Base-by-base conservation (phyloP, 2,113 vertebrate genomes). In the Malurus cyaneus region DNA sequence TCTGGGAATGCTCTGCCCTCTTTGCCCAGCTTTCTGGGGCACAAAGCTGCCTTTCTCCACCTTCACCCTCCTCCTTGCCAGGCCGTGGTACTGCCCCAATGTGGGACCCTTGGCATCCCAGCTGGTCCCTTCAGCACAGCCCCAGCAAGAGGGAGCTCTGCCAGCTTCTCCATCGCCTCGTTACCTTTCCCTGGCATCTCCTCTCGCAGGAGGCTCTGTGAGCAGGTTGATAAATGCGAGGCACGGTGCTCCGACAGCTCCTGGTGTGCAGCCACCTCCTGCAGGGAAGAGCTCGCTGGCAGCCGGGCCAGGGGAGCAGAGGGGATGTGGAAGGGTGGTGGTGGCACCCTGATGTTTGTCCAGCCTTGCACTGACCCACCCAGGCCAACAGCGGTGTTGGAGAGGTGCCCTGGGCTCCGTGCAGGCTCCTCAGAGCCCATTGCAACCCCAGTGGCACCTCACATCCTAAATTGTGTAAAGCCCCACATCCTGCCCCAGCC, bases 101-200 rank as follows among this genome's bases (percentile, higher is more conserved):
- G 1, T 0, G 1, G 14, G n/a, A 47, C 28, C n/a, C 60, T 49
- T 4, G 0, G 25, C 7, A 9, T n/a, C 61, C 36, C 67, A 54
- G 34, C 6, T 5, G 21, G 9, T 71, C 44, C 74, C 34, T 79
- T 28, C 0, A 0, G 59, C 8, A 1, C 11, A 10, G 19, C 4
- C 59, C 31, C 1, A 0, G 66, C 32, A 23, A 5, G 26, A 70
- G 60, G 66, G 83, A 76, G 36, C 66, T 41, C 47, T 71, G 44
- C 32, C 16, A 6, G 76, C 42, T 74, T 32, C 42, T 64, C 53
- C 62, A 36, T 50, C 4, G 2, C 74, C 57, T 42, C 1, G 1
- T 80, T 80, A 70, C 71, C 83, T 80, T 80, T 69, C 29, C 29
- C 60, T 4, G 6, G 56, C 5, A 8, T 29, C 67, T 91, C 26